Conservation (phyloP, 2,888 invertebrate species). For the Alsophila aescularia region DNA sequence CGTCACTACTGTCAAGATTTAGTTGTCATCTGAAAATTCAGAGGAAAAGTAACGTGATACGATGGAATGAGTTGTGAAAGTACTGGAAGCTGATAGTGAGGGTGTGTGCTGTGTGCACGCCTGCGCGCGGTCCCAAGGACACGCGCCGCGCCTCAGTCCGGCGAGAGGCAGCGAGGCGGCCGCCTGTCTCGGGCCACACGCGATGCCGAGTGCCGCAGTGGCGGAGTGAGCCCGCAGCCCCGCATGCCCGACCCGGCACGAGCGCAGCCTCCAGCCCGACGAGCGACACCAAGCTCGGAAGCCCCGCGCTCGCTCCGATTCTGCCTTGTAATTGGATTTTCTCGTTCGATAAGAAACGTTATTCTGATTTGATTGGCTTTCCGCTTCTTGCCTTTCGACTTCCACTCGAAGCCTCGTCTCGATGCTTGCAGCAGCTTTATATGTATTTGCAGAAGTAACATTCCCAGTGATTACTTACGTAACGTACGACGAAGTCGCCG, state of each 20-base stretch:
- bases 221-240: constrained; percentile 44
- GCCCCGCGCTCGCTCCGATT: constrained; percentile 81
- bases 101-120: constrained; percentile 66
- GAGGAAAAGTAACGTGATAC: constrained; percentile 33
- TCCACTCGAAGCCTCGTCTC: constrained; percentile 58
- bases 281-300: constrained; percentile 75
- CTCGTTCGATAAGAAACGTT: constrained; percentile 78
- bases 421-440: constrained; percentile 74
- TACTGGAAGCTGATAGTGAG: constrained; percentile 69
- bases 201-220: constrained; percentile 74
- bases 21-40: constrained; percentile 25
- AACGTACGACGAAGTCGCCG: constrained; percentile 65
- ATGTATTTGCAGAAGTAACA: constrained; percentile 54
- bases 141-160: constrained; percentile 78
- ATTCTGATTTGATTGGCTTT: constrained; percentile 79
- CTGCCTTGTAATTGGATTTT: constrained; percentile 83
- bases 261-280: constrained; percentile 58
- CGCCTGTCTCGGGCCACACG: constrained; percentile 57
- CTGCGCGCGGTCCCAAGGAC: constrained; percentile 75
- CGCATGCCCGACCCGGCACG: constrained; percentile 71
- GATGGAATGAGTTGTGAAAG: constrained; percentile 53
- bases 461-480: constrained; percentile 67
- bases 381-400: constrained; percentile 76
- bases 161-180: constrained; percentile 74
- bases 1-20: constrained; percentile 27